Base-by-base conservation (phyloP, 2,888 invertebrate genomes). In the Rosalia funebris region DNA sequence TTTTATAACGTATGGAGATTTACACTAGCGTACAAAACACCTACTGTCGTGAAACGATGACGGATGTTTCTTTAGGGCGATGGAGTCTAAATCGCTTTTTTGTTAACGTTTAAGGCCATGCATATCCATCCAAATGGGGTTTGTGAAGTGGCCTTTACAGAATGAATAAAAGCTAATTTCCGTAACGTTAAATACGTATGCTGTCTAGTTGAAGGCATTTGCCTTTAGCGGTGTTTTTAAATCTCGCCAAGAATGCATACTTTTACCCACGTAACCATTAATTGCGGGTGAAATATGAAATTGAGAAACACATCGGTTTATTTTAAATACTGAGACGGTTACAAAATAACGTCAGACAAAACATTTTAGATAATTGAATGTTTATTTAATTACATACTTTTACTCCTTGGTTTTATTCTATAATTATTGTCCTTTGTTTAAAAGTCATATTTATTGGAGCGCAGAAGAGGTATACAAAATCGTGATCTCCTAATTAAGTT, bases 301-400 rank as follows among this genome's bases (percentile, higher is more conserved):
- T 37, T 20, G 7, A 31, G 25, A 25, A 50, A 25, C 14, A n/a
- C n/a, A n/a, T 14, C 31, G 25, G 31, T 25, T 31, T 12, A 7
- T 45, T 45, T 45, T n/a, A 25, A 20, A 50, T 50, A 17, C 12
- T n/a, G 39, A 20, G 15, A 50, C 15, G 1, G 39, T 50, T 50
- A 11, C 50, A 50, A 50, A 50, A 50, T 31, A 50, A 11, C 12
- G 17, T 11, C 3, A 19, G 34, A 25, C 50, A 25, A 5, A 39
- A 31, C 39, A 39, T 50, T 50, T 37, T 20, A 50, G 11, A 25
- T 50, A 50, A 50, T 41, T 39, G 31, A 50, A 50, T 50, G 50
- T 39, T 48, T 37, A 17, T 50, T 50, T 50, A 50, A 50, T 50
- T 50, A 39, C 19, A 50, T 19, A 10, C 39, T 16, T 34, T 34